phyloP scores from a whole-genome alignment of 2,888 invertebrate species.

The Caenorhabditis virilis region DNA sequence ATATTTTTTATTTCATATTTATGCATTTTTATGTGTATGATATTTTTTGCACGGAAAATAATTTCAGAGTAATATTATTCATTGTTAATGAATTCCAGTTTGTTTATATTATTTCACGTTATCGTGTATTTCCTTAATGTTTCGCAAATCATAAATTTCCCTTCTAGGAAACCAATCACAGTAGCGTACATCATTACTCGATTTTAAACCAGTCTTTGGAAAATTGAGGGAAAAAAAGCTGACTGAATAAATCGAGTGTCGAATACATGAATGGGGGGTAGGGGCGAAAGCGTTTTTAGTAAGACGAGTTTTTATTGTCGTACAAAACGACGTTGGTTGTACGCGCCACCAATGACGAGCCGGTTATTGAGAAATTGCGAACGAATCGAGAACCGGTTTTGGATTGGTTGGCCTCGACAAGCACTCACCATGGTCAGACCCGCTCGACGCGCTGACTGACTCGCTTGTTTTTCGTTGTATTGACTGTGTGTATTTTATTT shows the following conservation, averaged over 20 bases:
- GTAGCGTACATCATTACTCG: not conserved
- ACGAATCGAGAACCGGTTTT: conserved; percentile 41
- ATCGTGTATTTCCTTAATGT: not conserved
- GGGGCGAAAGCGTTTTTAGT: conserved; percentile 6
- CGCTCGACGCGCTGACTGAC: too few relatives aligned
- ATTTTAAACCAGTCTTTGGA: not conserved
- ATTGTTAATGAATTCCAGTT: too few relatives aligned
- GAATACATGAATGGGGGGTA: not conserved
- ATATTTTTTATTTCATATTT: too few relatives aligned
- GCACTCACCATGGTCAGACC: too few relatives aligned
- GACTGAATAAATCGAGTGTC: not conserved
- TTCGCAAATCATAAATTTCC: not conserved
- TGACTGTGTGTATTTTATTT: too few relatives aligned
- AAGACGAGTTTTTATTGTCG: conserved; percentile 43
- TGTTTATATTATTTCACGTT: too few relatives aligned
- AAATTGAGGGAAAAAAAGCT: not conserved
- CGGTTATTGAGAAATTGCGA: conserved; percentile 44
- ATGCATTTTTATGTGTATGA: too few relatives aligned
- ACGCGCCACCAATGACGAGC: conserved; percentile 23
- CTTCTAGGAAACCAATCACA: not conserved
- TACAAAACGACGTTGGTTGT: conserved; percentile 8
- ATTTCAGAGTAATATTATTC: too few relatives aligned
- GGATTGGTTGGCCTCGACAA: too few relatives aligned
- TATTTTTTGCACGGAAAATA: too few relatives aligned
- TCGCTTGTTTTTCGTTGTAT: too few relatives aligned